These are phyloP conservation scores for Scaptomyza reducta DNA, from an alignment of 2,888 invertebrate genomes.

Conservation along the genomic window DNA sequence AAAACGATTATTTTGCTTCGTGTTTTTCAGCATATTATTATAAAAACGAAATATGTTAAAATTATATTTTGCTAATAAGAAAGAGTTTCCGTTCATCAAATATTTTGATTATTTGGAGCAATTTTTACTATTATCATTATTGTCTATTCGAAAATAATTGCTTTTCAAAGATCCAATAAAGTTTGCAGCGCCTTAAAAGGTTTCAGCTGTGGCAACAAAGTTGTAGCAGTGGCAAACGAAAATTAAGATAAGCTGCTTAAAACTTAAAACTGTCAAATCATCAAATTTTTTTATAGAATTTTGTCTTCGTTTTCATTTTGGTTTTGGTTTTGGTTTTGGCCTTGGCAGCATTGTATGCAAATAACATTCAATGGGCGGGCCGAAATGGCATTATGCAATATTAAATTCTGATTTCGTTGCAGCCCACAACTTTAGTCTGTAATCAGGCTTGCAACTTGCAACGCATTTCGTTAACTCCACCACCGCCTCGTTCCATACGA, in stretches of 20 bases:
- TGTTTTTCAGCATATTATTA: too few species aligned
- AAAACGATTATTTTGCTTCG: too few species aligned
- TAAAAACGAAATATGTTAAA: too few species aligned
- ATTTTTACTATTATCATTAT: background rate
- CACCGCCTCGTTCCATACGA: background rate
- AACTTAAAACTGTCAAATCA: background rate
- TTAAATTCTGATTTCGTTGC: conserved; percentile 17
- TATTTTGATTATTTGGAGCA: background rate
- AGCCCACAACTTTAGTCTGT: conserved; percentile 2
- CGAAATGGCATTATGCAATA: conserved; percentile 5
- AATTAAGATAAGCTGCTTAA: conserved; percentile 1
- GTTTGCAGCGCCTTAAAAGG: background rate
- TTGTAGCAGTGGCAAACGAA: background rate
- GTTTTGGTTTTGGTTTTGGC: background rate
- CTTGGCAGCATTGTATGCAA: conserved; percentile 1
- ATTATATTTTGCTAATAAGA: too few species aligned
- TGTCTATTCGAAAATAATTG: background rate
- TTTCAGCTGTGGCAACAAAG: background rate
- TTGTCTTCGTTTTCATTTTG: background rate
- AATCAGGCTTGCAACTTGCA: conserved; percentile 29
- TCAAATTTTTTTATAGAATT: background rate
- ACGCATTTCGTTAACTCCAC: conserved; percentile 13
- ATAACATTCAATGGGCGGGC: background rate
- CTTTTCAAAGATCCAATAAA: background rate
- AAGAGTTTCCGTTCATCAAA: too few species aligned